These are phyloP conservation scores for Erebia epiphron DNA, from an alignment of 2,888 invertebrate species.

Conservation along the genomic window DNA sequence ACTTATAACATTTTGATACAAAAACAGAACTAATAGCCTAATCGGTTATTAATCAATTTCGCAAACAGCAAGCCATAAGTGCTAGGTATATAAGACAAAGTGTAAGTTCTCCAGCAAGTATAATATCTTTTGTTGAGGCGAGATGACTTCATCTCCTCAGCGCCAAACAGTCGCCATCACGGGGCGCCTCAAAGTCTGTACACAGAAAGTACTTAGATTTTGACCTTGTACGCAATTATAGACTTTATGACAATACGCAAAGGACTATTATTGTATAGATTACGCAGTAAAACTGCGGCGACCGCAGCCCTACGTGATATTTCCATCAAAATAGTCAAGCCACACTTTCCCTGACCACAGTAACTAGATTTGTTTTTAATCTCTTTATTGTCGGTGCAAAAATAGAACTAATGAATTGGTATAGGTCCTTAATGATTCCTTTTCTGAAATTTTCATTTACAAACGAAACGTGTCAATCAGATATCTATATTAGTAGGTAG, in stretches of 20 bases:
- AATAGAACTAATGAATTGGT: no score
- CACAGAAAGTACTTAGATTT: constrained; percentile 29
- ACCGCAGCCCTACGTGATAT: neutral
- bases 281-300: neutral
- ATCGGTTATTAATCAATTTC: no score
- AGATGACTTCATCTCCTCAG: constrained; percentile 39
- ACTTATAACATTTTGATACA: no score
- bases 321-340: neutral
- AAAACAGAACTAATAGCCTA: no score
- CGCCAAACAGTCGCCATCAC: constrained; percentile 42
- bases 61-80: neutral
- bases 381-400: no score
- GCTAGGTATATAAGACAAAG: neutral
- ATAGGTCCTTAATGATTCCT: no score
- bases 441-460: no score
- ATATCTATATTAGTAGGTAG: no score
- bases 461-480: no score
- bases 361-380: neutral
- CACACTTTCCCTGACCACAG: neutral
- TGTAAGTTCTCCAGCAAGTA: constrained; percentile 23
- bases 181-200: constrained; percentile 40
- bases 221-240: constrained; percentile 16
- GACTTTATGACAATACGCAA: neutral
- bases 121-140: constrained; percentile 27
- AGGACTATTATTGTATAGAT: neutral